These are phyloP conservation scores for Carlito syrichta DNA, from an alignment of 2,113 vertebrate species.

Conservation along the genomic window DNA sequence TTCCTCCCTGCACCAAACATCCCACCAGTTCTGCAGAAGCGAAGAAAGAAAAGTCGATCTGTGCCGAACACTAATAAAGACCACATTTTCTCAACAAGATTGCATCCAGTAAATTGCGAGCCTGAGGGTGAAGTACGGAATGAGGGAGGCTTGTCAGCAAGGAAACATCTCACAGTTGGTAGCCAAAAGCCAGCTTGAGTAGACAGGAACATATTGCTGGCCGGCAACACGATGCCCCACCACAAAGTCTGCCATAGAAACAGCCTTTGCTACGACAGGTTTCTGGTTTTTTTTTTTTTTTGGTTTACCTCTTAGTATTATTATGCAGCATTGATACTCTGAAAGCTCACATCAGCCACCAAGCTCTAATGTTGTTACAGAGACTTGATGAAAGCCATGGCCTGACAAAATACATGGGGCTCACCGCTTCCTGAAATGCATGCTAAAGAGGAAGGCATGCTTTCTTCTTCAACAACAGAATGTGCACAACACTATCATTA, in stretches of 20 bases:
- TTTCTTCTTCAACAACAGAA: not conserved
- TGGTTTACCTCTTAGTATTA: not conserved
- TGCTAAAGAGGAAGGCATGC: not conserved
- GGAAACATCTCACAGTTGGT: constrained; percentile 57
- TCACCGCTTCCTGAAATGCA: not conserved
- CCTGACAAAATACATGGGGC: not conserved
- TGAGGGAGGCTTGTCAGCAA: constrained; percentile 56
- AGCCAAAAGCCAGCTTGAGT: constrained; percentile 61
- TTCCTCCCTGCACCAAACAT: constrained; percentile 2
- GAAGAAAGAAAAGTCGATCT: constrained; percentile 69
- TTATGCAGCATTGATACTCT: not conserved
- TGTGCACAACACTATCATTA: not conserved
- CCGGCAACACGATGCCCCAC: not conserved
- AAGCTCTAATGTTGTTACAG: not conserved
- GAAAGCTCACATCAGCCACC: not conserved
- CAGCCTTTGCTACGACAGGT: not conserved
- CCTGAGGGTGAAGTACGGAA: constrained; percentile 69
- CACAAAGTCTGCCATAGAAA: not conserved
- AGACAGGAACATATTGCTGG: constrained; percentile 64
- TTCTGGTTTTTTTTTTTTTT: constrained; percentile 1
- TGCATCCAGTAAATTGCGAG: constrained; percentile 72
- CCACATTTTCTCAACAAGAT: constrained; percentile 75
- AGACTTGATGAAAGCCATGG: constrained; percentile 28
- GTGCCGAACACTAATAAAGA: constrained; percentile 70
- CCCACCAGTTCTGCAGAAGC: constrained; percentile 57